A percentile compares a stretch with the other conserved stretches of the same genome.
Evolutionary conservation across 2,113 vertebrate genomes (phyloP).

Genomic region (Suricata suricatta): DNA sequence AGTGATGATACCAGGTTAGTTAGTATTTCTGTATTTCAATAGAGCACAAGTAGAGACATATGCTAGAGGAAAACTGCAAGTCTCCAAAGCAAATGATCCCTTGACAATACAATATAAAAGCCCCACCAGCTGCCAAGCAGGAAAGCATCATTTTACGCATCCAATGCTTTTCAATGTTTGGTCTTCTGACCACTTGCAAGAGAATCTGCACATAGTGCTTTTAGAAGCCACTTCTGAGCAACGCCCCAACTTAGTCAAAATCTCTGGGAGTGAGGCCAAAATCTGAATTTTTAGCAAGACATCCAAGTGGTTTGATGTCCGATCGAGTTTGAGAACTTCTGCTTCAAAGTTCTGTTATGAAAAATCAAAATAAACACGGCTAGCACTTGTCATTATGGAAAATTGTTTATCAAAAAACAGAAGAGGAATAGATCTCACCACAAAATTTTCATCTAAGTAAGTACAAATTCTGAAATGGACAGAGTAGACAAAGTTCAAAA

Average conservation of each 20-base stretch:
- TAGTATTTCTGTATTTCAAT: not conserved
- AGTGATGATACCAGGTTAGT: not conserved
- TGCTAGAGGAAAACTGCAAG: not conserved
- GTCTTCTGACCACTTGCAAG: not conserved
- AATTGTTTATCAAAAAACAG: not conserved
- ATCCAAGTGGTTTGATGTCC: not conserved
- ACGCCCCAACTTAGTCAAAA: not conserved
- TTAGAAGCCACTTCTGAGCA: not conserved
- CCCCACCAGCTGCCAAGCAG: not conserved
- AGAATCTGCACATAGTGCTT: not conserved
- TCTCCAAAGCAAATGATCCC: conserved; percentile 9
- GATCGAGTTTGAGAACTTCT: not conserved
- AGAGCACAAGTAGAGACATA: not conserved
- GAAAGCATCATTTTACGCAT: not conserved
- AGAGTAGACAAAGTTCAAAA: conserved; percentile 18
- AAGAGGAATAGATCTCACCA: not conserved
- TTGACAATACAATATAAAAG: not conserved
- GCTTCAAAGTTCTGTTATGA: conserved; percentile 15
- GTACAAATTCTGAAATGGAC: not conserved
- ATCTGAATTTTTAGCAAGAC: not conserved
- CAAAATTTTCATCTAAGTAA: conserved; percentile 29
- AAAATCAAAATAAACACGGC: not conserved
- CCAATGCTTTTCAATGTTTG: not conserved
- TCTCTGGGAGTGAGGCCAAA: not conserved
- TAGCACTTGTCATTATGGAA: not conserved